Evolutionary conservation across 2,113 vertebrate species (phyloP), one percentile per base, ranked within the genome.

Genomic region (Periophthalmus modestus): DNA sequence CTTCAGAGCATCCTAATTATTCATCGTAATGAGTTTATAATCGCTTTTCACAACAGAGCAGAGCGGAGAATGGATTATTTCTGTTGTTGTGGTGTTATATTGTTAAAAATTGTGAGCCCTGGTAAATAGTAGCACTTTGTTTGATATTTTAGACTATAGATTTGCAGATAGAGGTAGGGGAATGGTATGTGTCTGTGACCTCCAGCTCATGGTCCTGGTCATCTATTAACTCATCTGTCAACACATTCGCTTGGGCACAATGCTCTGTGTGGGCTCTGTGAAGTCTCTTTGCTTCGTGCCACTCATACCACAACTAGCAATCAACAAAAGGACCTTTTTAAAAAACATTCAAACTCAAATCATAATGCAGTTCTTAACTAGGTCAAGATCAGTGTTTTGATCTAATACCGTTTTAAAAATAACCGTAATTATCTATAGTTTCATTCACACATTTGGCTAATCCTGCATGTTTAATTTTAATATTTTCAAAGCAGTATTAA

Each of bases 211-310:
- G 2, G 69, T 36, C 63, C 47, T 81, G 62, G 84, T 88, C 79
- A 86, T 76, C 71, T 69, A 90, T 88, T 88, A 89, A 87, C 87
- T 82, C 61, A 77, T 84, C 84, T 75, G 78, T 89, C 85, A 88
- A 85, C 83, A 89, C 2, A 16, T 70, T 72, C 2, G 23, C 67
- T 24, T 74, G 52, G 19, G 36, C 28, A 76, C 62, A 58, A 47
- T 9, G n/a, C 23, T 23, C 75, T 33, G 23, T 68, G 43, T 58
- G 58, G 81, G 82, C 77, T 80, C 82, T 23, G 0, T 43, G 23
- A 46, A 52, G 82, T 85, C 75, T 68, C 67, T 65, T 62, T 55
- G 13, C 57, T 82, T 71, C 34, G 39, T 78, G 19, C 7, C 5
- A 59, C n/a, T 34, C 50, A 24, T 16, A 14, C 28, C 33, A 59